phyloP scores from a whole-genome alignment of 2,797 vertebrate genomes.

The Phataginus tetradactyla region DNA sequence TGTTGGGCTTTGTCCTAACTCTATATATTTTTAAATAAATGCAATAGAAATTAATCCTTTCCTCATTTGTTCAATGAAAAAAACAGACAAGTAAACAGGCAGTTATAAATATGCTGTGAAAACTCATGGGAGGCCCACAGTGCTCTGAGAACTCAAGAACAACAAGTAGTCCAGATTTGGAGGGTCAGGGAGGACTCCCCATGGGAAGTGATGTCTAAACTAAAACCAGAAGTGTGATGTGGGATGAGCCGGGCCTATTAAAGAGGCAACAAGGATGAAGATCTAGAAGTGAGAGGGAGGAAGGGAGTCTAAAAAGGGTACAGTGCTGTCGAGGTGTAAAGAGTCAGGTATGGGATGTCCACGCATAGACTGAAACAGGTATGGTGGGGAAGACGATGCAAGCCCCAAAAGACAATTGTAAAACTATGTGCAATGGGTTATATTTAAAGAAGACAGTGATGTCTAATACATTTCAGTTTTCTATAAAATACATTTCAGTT shows the following conservation, averaged over 20 bases:
- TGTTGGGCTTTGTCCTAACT: not conserved
- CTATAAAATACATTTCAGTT: not conserved
- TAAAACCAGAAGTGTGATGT: not conserved
- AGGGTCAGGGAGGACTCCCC: not conserved
- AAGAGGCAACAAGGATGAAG: not conserved
- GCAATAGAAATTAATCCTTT: not conserved
- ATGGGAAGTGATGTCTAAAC: not conserved
- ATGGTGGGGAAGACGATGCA: not conserved
- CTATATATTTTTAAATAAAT: not conserved
- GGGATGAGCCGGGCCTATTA: not conserved
- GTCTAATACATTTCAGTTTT: not conserved
- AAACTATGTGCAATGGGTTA: not conserved
- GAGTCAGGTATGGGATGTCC: rapidly evolving
- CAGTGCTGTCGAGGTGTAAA: not conserved
- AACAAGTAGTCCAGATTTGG: not conserved
- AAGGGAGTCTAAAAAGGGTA: no score
- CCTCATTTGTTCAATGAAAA: not conserved
- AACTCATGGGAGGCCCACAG: not conserved
- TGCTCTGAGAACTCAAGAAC: not conserved
- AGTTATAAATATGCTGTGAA: not conserved
- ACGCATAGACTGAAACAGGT: not conserved
- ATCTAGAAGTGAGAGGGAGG: no score
- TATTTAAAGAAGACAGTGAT: not conserved
- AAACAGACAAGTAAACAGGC: not conserved
- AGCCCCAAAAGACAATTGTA: not conserved